Evolutionary conservation across 2,113 vertebrate genomes (phyloP).

Genomic region (Sterrhoptilus dennistouni): DNA sequence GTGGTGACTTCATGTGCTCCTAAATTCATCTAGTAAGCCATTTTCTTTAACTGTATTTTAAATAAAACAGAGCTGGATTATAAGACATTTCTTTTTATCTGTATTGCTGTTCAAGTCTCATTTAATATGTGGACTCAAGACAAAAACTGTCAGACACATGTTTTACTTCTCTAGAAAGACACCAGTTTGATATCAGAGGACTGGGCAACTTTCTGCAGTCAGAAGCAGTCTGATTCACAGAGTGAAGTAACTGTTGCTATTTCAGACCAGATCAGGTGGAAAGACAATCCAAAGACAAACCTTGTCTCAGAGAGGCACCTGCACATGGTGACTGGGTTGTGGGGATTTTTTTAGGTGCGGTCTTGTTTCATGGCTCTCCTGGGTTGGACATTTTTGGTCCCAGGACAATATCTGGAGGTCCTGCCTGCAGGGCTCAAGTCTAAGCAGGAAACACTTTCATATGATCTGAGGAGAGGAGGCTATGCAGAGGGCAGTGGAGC

Average conservation of each 20-base stretch:
- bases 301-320: neutral
- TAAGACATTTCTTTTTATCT: neutral
- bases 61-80: neutral
- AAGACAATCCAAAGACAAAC: neutral
- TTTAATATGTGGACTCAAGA: neutral
- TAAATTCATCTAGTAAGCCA: neutral
- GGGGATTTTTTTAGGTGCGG: neutral
- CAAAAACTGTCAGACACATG: neutral
- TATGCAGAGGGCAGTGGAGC: neutral
- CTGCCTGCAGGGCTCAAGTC: neutral
- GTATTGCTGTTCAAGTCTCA: neutral
- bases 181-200: neutral
- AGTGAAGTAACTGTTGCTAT: neutral
- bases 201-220: neutral
- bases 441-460: neutral
- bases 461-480: neutral
- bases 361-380: neutral
- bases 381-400: neutral
- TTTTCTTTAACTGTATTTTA: constrained; percentile 5
- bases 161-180: neutral
- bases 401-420: neutral
- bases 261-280: neutral
- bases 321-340: accelerated
- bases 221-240: neutral
- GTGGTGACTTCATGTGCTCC: neutral